Percentiles rank a stretch among this genome's conserved stretches.
Conservation (phyloP, 1,140 invertebrate genomes). For the Diorhabda carinulata region DNA sequence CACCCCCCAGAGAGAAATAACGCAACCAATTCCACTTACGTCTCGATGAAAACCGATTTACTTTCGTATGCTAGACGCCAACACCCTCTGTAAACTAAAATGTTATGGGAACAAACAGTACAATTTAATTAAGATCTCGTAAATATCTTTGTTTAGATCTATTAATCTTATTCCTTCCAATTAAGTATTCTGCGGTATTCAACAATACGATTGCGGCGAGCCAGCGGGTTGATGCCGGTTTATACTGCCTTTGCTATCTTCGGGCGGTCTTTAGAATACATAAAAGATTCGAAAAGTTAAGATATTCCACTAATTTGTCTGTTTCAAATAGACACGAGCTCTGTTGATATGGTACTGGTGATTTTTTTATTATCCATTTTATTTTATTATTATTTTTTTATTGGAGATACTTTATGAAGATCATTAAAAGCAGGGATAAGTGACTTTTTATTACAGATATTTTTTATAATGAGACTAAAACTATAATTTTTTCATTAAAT, state of each 20-base stretch:
- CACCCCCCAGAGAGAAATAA: neutral
- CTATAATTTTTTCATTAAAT: too few species aligned
- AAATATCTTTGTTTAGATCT: conserved; percentile 35
- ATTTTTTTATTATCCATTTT: too few species aligned
- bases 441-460: too few species aligned
- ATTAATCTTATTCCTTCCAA: conserved; percentile 37
- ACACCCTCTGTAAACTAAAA: conserved; percentile 10
- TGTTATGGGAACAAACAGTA: conserved; percentile 19
- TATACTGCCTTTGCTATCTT: neutral
- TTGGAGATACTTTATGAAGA: too few species aligned
- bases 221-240: neutral
- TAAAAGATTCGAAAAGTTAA: neutral
- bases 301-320: too few species aligned
- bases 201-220: conserved; percentile 25
- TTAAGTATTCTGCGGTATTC: conserved; percentile 29
- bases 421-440: too few species aligned
- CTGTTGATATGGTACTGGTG: too few species aligned
- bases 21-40: neutral
- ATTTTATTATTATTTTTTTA: too few species aligned
- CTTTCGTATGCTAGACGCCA: conserved; percentile 12
- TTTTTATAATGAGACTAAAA: too few species aligned
- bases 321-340: too few species aligned
- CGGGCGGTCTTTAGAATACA: neutral
- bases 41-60: conserved; percentile 14
- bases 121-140: conserved; percentile 34